Evolutionary conservation across 2,888 invertebrate species (phyloP), one percentile per base, ranked within the genome.

Genomic region (Dicycla oo): DNA sequence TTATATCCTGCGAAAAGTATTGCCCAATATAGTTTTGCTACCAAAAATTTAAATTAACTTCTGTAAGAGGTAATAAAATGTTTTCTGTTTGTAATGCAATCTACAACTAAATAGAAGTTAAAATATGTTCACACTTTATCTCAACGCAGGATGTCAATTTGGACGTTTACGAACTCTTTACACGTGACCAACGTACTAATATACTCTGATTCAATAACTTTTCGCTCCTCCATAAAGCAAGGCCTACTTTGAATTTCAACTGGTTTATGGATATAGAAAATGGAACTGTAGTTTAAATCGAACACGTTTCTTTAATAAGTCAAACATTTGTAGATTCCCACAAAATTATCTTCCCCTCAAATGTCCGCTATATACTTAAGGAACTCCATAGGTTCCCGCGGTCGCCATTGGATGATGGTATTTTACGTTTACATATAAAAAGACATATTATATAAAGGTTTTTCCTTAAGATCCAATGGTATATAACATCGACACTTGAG

Each of bases 111-210:
- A 64, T 26, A 60, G 61, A 47, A 75, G 60, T 69, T 82, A 58
- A 76, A 83, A 75, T 73, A 65, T 69, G 73, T 75, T 81, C 73
- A 63, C 74, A 77, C 68, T 73, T 65, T 51, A 63, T 81, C 69
- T 75, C 70, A 56, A 68, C 63, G 30, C 43, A 45, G 62, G 77
- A 74, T 82, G 79, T 76, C 79, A 79, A 75, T 66, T 76, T 78
- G 40, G 75, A 81, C 86, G 51, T 82, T 82, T 81, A 86, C 79
- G 75, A 82, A 69, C 43, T 62, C 26, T 40, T 11, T 18, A 67
- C 61, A 64, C 86, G 85, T 85, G 85, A 82, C 68, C 15, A 47
- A 38, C 54, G 43, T 85, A 76, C 79, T 76, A 74, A 86, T 60
- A 69, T n/a, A 40, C 40, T 53, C 51, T 20, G 49, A 78, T 78